Evolutionary conservation across 2,888 invertebrate species (phyloP).

Genomic region (Drosophila subsilvestris): DNA sequence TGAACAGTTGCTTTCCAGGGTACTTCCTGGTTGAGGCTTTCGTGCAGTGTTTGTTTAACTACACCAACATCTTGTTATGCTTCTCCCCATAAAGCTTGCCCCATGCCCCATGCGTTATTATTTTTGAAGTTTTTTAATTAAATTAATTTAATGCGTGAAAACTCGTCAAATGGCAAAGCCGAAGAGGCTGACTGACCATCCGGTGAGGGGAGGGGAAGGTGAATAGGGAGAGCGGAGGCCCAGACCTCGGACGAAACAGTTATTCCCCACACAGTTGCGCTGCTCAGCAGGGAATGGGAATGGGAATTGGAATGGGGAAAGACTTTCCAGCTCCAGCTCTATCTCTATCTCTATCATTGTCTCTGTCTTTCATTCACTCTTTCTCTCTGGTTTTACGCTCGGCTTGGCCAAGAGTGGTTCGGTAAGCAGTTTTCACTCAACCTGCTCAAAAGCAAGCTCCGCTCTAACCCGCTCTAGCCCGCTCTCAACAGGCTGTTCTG

Average conservation of each 20-base stretch:
- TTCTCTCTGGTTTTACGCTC: constrained; percentile 58
- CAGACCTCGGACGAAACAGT: constrained; percentile 53
- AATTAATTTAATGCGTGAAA: constrained; percentile 73
- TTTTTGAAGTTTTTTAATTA: constrained; percentile 60
- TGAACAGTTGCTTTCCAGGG: not conserved
- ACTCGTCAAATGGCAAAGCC: constrained; percentile 69
- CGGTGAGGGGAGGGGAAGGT: constrained; percentile 1
- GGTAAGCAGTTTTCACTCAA: constrained; percentile 50
- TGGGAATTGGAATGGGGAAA: constrained; percentile 3
- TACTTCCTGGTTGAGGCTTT: too few relatives aligned
- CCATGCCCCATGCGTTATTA: not conserved
- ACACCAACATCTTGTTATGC: constrained; percentile 33
- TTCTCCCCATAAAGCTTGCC: not conserved
- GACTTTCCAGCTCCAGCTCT: constrained; percentile 22
- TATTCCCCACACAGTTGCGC: constrained; percentile 22
- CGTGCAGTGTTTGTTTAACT: too few relatives aligned
- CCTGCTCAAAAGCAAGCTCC: constrained; percentile 3
- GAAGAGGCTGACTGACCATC: constrained; percentile 29
- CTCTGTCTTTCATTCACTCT: constrained; percentile 18
- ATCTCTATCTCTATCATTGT: constrained; percentile 6
- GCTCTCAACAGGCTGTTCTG: constrained; percentile 49
- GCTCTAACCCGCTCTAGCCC: not conserved
- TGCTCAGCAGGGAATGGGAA: constrained; percentile 25
- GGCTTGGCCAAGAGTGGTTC: constrained; percentile 46
- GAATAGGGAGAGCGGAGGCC: constrained; percentile 7